phyloP scores from a whole-genome alignment of 2,797 vertebrate genomes.

The Notolepis coatsorum region DNA sequence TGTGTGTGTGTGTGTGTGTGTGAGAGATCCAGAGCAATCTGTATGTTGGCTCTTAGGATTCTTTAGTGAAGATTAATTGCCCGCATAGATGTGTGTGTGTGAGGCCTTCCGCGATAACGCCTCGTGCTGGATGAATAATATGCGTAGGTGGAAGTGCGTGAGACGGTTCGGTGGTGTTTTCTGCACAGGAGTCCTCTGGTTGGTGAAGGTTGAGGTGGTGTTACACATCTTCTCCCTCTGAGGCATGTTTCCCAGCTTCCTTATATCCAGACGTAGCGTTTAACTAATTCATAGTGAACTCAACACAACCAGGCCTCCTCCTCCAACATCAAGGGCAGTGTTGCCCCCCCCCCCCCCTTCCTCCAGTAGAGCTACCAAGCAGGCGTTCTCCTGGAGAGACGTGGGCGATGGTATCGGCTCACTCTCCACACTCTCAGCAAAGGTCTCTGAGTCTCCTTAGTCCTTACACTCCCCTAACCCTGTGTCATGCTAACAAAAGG shows the following conservation, averaged over 20 bases:
- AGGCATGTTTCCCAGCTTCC: constrained; percentile 74
- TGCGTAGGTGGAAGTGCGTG: constrained; percentile 74
- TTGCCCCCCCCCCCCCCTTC: constrained; percentile 73
- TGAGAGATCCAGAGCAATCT: background rate
- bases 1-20: constrained; percentile 24
- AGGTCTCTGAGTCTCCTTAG: constrained; percentile 51
- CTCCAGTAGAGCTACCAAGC: constrained; percentile 71
- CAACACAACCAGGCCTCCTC: constrained; percentile 78
- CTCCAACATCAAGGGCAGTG: constrained; percentile 77
- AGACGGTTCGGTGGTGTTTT: constrained; percentile 61
- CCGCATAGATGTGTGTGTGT: constrained; percentile 46
- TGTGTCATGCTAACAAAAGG: constrained; percentile 19
- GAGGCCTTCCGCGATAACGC: constrained; percentile 58
- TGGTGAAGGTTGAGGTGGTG: constrained; percentile 67
- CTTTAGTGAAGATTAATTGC: constrained; percentile 74
- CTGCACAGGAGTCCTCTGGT: constrained; percentile 65
- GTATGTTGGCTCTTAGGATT: constrained; percentile 2
- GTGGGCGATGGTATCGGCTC: constrained; percentile 65
- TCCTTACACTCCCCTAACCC: constrained; percentile 42
- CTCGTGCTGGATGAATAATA: constrained; percentile 70
- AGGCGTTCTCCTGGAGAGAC: constrained; percentile 62
- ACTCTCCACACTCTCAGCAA: constrained; percentile 59
- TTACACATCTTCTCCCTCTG: constrained; percentile 72
- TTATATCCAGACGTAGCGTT: constrained; percentile 74
- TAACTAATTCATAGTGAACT: constrained; percentile 81